Conservation (phyloP, 53 echinoderm and acorn worm genomes). For the Temnopleurus reevesii region DNA sequence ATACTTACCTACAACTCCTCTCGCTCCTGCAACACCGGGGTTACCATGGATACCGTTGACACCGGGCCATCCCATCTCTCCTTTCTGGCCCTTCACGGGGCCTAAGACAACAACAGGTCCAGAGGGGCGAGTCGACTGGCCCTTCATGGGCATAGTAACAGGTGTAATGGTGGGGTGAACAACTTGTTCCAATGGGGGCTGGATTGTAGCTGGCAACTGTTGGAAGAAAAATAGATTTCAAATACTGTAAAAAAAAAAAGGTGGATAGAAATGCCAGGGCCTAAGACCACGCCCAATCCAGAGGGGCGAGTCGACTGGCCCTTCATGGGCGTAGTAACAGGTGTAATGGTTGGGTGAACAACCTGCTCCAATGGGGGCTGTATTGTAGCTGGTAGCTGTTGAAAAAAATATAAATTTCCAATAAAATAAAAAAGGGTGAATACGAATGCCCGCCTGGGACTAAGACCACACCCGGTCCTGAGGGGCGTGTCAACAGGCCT, state of each 20-base stretch:
- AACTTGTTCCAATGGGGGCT: constrained; percentile 18
- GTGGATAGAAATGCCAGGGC: no score
- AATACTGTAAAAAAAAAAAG: no score
- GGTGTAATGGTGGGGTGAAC: not conserved
- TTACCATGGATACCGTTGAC: constrained; percentile 23
- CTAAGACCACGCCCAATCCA: not conserved
- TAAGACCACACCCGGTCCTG: not conserved
- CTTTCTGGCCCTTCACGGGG: constrained; percentile 26
- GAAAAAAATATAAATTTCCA: not conserved
- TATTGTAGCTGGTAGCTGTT: constrained; percentile 32
- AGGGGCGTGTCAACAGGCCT: not conserved
- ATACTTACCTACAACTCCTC: constrained; percentile 10
- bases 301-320: not conserved
- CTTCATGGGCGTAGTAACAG: not conserved
- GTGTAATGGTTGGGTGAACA: not conserved
- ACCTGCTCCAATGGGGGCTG: constrained; percentile 37
- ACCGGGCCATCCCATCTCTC: constrained; percentile 26
- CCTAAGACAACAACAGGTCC: not conserved
- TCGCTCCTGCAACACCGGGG: constrained; percentile 14
- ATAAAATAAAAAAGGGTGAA: no score
- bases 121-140: not conserved
- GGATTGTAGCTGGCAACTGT: constrained; percentile 38
- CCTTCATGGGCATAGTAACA: not conserved
- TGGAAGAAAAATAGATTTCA: not conserved
- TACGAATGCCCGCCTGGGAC: no score